Percentiles rank a stretch among this genome's conserved stretches.
phyloP scores from a whole-genome alignment of 2,888 invertebrate species.

The Drosophila infuscata region DNA sequence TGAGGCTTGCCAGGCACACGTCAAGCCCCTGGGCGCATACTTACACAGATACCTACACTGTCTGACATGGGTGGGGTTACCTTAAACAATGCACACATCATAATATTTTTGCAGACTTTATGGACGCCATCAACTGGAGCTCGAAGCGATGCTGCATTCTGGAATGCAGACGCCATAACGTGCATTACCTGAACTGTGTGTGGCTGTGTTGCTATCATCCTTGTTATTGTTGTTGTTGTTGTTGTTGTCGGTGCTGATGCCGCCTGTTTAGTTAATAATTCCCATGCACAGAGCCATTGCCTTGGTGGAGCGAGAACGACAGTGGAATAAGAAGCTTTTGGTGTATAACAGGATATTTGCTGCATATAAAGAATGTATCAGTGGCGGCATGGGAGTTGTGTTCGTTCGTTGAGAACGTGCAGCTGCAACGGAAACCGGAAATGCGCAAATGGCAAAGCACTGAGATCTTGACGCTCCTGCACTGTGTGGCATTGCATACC shows the following conservation, averaged over 20 bases:
- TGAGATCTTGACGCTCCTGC: conserved; percentile 62
- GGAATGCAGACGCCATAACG: conserved; percentile 55
- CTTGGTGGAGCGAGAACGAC: conserved; percentile 27
- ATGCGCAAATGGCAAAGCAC: conserved; percentile 81
- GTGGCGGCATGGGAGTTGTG: conserved; percentile 51
- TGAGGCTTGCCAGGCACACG: background rate
- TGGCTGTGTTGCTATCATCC: conserved; percentile 19
- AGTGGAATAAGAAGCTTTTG: conserved; percentile 61
- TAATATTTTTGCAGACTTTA: conserved; percentile 59
- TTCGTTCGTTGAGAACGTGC: conserved; percentile 52
- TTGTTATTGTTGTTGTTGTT: conserved; percentile 7
- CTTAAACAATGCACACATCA: conserved; percentile 58
- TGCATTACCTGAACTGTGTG: conserved; percentile 57
- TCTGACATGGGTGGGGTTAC: conserved; percentile 22
- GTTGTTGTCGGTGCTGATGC: conserved; percentile 12
- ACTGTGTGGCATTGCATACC: conserved; percentile 50
- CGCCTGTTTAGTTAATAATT: conserved; percentile 78
- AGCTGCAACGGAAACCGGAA: conserved; percentile 80
- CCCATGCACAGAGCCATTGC: conserved; percentile 64
- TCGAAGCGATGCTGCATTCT: conserved; percentile 37
- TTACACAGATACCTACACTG: conserved; percentile 1
- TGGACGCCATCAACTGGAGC: conserved; percentile 48
- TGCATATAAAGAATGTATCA: conserved; percentile 61
- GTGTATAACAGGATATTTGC: conserved; percentile 74
- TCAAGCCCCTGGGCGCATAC: conserved; percentile 7